A percentile compares a stretch with the other conserved stretches of the same genome.
phyloP scores from a whole-genome alignment of 1,140 invertebrate genomes.

The Adelges cooleyi region DNA sequence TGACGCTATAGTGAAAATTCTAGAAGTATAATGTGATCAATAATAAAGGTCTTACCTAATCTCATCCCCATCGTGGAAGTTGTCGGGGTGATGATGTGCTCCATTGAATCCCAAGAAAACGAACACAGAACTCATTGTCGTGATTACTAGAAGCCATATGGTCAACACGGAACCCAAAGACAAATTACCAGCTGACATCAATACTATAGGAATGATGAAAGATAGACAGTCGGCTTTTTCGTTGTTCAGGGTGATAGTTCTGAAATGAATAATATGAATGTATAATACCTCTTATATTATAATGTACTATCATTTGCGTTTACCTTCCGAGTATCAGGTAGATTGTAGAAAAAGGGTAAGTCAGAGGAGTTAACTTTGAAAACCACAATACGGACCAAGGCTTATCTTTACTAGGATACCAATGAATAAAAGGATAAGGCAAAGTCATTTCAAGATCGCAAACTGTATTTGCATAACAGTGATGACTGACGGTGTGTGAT shows the following conservation, averaged over 20 bases:
- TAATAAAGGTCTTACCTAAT: too few relatives aligned
- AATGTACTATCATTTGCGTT: too few relatives aligned
- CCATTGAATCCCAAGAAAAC: conserved; percentile 56
- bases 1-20: too few relatives aligned
- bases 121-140: conserved; percentile 51
- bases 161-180: neutral
- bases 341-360: conserved; percentile 41
- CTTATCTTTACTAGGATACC: conserved; percentile 46
- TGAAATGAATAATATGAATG: neutral
- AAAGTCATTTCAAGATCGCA: conserved; percentile 61
- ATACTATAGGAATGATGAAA: conserved; percentile 43
- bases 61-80: conserved; percentile 70
- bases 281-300: too few relatives aligned
- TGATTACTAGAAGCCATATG: conserved; percentile 49
- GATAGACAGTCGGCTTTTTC: conserved; percentile 41
- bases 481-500: conserved; percentile 64
- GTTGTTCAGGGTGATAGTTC: conserved; percentile 30
- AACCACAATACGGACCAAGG: conserved; percentile 33
- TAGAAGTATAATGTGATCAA: too few relatives aligned
- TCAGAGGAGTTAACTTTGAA: conserved; percentile 42
- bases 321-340: conserved; percentile 42
- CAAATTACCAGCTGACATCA: conserved; percentile 39
- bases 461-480: conserved; percentile 65
- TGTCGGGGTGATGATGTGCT: conserved; percentile 69
- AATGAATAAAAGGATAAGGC: conserved; percentile 59